phyloP scores from a whole-genome alignment of 2,797 vertebrate species.

The Micrastur ruficollis region DNA sequence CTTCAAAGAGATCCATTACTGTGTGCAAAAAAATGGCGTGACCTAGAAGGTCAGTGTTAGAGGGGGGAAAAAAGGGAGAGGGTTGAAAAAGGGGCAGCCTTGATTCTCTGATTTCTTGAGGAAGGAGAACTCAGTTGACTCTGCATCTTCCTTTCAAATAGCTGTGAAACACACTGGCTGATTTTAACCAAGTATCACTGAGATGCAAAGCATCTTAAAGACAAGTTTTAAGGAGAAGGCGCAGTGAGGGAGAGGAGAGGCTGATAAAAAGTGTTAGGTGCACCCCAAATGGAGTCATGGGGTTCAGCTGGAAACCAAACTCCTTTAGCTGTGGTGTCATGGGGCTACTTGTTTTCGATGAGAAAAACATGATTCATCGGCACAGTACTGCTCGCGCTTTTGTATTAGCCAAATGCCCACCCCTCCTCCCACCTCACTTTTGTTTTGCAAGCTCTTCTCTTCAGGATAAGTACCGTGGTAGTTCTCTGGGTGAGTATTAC shows the following conservation, averaged over 20 bases:
- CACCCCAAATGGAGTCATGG: neutral
- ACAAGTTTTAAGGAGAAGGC: neutral
- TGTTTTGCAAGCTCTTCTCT: neutral
- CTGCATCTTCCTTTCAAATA: neutral
- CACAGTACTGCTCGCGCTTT: neutral
- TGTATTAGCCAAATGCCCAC: neutral
- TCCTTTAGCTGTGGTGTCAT: neutral
- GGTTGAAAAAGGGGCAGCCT: neutral
- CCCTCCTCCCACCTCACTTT: conserved; percentile 14
- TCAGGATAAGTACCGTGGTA: neutral
- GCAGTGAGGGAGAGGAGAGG: neutral
- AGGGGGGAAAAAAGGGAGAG: no score
- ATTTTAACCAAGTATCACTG: neutral
- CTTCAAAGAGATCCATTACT: neutral
- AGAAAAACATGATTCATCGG: neutral
- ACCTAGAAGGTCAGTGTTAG: neutral
- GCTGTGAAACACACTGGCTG: neutral
- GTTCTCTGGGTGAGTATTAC: neutral
- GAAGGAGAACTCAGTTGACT: neutral
- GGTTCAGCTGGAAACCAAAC: neutral
- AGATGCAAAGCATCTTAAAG: neutral
- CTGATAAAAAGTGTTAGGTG: neutral
- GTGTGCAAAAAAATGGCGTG: neutral
- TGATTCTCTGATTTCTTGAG: neutral
- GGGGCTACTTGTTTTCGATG: neutral